phyloP scores from a whole-genome alignment of 30 jellyfish, hydroid and myxozoan genomes.

The Catostylus mosaicus region DNA sequence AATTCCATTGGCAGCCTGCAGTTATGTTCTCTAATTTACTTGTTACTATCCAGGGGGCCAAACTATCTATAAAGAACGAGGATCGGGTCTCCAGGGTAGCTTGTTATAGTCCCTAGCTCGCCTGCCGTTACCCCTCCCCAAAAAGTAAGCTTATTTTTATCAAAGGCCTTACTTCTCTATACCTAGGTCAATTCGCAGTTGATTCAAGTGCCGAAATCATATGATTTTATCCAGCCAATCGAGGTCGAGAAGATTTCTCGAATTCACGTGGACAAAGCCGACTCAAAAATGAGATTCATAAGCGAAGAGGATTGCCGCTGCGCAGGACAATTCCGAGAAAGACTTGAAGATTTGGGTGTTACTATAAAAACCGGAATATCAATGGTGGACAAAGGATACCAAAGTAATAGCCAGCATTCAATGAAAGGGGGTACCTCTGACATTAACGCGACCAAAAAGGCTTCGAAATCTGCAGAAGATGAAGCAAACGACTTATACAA shows the following conservation, averaged over 20 bases:
- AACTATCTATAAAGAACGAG: no score
- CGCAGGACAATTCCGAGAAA: conserved; percentile 45
- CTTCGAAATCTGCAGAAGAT: background rate
- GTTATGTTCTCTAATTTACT: no score
- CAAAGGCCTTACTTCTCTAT: no score
- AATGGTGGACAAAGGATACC: background rate
- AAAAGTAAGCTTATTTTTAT: no score
- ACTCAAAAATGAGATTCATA: conserved; percentile 24
- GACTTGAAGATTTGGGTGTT: conserved; percentile 59
- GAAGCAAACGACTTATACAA: conserved; percentile 3
- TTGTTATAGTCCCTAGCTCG: no score
- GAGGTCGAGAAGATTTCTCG: background rate
- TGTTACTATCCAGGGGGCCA: no score
- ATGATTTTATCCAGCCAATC: background rate
- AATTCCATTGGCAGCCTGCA: no score
- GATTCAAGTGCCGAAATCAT: background rate
- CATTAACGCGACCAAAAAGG: background rate
- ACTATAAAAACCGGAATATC: conserved; percentile 50
- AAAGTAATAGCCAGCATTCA: conserved; percentile 2
- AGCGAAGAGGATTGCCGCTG: conserved; percentile 65
- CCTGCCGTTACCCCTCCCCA: no score
- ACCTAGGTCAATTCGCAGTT: no score
- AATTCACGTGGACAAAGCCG: background rate
- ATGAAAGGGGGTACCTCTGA: background rate
- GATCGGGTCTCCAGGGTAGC: no score